Evolutionary conservation across 2,888 invertebrate genomes (phyloP), one percentile per base, ranked within the genome.

Genomic region (Apodemia duryi): DNA sequence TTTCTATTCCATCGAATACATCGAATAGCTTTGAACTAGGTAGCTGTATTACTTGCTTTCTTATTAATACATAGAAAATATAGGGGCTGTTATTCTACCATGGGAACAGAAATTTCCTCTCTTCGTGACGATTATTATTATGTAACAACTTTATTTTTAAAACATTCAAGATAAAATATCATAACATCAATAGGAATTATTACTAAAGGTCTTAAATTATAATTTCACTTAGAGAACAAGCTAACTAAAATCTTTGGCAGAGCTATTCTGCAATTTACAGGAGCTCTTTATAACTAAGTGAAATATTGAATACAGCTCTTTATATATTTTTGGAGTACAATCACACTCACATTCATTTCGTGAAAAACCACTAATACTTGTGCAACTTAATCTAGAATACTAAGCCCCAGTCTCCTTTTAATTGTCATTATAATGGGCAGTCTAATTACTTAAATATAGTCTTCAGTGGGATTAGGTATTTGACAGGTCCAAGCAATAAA

Each of bases 61-160:
- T 83, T 82, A 87, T 75, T 21, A 21, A 71, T 46, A 46, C 13
- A 46, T 68, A 73, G 71, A 67, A 69, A 72, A 72, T 72, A 72
- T 74, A 74, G 63, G 70, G 75, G 75, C 78, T 78, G 81, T 80
- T 82, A 88, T 85, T 89, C 85, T 88, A 91, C 87, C 88, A 72
- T 74, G 68, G 85, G 88, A 91, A 91, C 91, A 91, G 91, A 91
- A 91, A 91, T 91, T 91, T 91, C 90, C 91, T 90, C 91, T 83
- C 75, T 76, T 73, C 79, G 86, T 88, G 86, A 84, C 71, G 66
- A 63, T 49, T 49, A 71, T 73, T 70, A 71, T 70, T 70, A 73
- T 71, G 13, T 73, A 74, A 72, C 70, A 71, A 65, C 65, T 68
- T 65, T 64, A 66, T 64, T 65, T 71, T 67, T 71, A 66, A 69